Conservation (phyloP, 1,140 invertebrate genomes). For the Rhyacophila brunnea region DNA sequence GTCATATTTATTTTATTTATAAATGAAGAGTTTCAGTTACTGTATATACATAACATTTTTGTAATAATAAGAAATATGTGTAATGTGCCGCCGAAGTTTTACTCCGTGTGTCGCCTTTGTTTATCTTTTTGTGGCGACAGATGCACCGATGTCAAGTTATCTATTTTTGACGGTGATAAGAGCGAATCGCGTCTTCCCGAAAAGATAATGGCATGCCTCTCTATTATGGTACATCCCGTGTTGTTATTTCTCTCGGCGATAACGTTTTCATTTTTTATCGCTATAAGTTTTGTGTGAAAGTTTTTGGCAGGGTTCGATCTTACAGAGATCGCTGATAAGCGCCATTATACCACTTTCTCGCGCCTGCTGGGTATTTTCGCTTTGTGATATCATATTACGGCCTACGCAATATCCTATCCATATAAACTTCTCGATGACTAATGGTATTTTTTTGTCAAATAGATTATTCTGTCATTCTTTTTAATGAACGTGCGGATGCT, state of each 20-base stretch:
- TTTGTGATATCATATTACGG: conserved; percentile 58
- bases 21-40: conserved; percentile 44
- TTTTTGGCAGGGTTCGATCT: conserved; percentile 54
- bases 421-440: conserved; percentile 46
- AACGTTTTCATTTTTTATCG: neutral
- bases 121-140: conserved; percentile 58
- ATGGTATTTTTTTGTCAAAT: conserved; percentile 36
- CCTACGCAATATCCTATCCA: conserved; percentile 45
- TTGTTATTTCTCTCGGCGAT: conserved; percentile 9
- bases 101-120: conserved; percentile 66
- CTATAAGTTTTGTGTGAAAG: conserved; percentile 42
- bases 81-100: conserved; percentile 66
- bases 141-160: conserved; percentile 59
- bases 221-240: conserved; percentile 45
- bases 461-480: conserved; percentile 15
- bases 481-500: neutral
- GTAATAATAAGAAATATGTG: conserved; percentile 58
- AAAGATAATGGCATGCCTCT: conserved; percentile 55
- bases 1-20: conserved; percentile 24
- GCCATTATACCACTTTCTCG: conserved; percentile 58
- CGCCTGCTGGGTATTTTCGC: conserved; percentile 58
- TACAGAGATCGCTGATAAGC: conserved; percentile 54
- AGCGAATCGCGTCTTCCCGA: conserved; percentile 55
- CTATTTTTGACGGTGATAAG: conserved; percentile 59
- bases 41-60: conserved; percentile 40